Conservation (phyloP, 2,113 vertebrate genomes). For the Campylomormyrus tamandua region DNA sequence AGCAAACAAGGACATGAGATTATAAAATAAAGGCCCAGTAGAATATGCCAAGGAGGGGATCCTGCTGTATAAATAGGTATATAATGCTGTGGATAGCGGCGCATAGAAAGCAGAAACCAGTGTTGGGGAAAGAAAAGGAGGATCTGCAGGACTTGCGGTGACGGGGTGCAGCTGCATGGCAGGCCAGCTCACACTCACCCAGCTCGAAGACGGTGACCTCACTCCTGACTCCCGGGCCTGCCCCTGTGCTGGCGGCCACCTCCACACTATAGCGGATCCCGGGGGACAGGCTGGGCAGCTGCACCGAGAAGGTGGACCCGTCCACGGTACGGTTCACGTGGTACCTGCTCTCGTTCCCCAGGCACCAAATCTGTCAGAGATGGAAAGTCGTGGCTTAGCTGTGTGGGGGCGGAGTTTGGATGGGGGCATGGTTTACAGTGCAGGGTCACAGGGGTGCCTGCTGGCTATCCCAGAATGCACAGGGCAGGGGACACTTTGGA, state of each 20-base stretch:
- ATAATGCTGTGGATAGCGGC: not conserved
- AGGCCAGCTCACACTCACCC: slow-evolving; percentile 62
- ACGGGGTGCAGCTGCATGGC: not conserved
- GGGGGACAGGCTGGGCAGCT: slow-evolving; percentile 80
- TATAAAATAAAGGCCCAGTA: not conserved
- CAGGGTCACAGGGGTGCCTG: not conserved
- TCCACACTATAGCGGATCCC: slow-evolving; percentile 88
- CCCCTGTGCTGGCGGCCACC: slow-evolving; percentile 86
- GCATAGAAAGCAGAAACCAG: not conserved
- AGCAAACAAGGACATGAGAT: not conserved
- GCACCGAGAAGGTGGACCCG: slow-evolving; percentile 75
- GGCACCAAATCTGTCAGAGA: slow-evolving; percentile 82
- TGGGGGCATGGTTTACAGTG: not conserved
- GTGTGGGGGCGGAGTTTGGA: not conserved
- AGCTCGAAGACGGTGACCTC: slow-evolving; percentile 84
- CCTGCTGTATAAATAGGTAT: not conserved
- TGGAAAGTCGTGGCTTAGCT: too few relatives aligned
- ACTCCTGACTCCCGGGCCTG: slow-evolving; percentile 84
- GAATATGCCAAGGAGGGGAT: not conserved
- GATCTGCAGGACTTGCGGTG: not conserved
- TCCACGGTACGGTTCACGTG: slow-evolving; percentile 93
- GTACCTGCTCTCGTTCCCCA: slow-evolving; percentile 89
- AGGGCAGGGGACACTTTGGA: not conserved
- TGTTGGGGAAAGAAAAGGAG: not conserved
- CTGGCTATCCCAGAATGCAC: not conserved